Evolutionary conservation across 2,797 vertebrate species (phyloP), one percentile per base, ranked within the genome.

Genomic region (Hydrocynus forskahlii): DNA sequence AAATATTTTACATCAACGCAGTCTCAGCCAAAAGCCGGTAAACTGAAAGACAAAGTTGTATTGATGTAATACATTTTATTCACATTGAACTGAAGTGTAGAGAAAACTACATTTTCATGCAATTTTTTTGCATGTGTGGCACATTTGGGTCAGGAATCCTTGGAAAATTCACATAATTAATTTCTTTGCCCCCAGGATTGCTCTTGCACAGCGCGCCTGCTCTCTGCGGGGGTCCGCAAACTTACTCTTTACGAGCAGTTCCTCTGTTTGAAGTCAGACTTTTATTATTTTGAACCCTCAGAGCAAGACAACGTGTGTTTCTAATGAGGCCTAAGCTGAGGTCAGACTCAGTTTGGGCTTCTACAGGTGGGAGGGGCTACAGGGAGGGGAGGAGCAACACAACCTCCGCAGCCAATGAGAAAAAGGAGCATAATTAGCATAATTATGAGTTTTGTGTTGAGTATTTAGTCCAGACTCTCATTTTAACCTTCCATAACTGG

Each of bases 341-440:
- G 43, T 69, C 23, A 29, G 54, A 1, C n/a, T n/a, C 40, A 63
- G n/a, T 59, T 14, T 50, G 23, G 38, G 43, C 23, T n/a, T n/a
- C 35, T 50, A 17, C 19, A 70, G 75, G 74, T 71, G 13, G 48
- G 55, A 19, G 4, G 40, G 17, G 72, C 68, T 16, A 23, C 59
- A 2, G 1, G 8, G 16, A 9, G 13, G 60, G 82, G 63, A 52
- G 82, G 68, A 19, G 60, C 78, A 40, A 64, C 40, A 57, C 57
- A 21, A 23, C n/a, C n/a, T n/a, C n/a, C n/a, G n/a, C n/a, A n/a
- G n/a, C 80, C 80, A 82, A 76, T 82, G 4, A 74, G 79, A 68
- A 8, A 25, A 14, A 48, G 57, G 72, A 0, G 48, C 50, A 23
- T 35, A 40, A 79, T 78, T 75, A 68, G 63, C 48, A 66, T 70